phyloP scores from a whole-genome alignment of 1,140 invertebrate genomes.

The Adelges cooleyi region DNA sequence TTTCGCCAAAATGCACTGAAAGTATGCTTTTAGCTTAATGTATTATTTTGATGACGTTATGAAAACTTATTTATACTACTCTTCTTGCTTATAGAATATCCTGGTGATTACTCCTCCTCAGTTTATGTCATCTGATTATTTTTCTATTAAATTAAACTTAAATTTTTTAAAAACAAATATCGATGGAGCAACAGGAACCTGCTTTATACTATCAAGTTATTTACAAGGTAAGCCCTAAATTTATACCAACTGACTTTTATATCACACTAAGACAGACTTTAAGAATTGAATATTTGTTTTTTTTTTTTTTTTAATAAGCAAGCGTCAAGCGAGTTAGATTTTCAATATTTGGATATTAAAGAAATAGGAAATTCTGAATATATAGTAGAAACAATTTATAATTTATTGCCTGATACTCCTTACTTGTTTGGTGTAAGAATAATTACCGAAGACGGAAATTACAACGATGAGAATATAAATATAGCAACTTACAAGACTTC shows the following conservation, averaged over 20 bases:
- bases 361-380: background rate
- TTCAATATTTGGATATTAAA: background rate
- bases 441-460: background rate
- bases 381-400: background rate
- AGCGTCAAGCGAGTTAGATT: background rate
- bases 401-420: background rate
- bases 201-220: background rate
- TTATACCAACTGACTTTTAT: no score
- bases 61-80: no score
- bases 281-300: no score
- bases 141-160: background rate
- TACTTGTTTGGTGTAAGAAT: background rate
- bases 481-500: background rate
- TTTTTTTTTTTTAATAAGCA: background rate
- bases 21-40: slow-evolving; percentile 7
- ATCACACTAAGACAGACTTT: no score
- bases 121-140: background rate
- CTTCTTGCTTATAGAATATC: background rate
- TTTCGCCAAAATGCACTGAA: background rate
- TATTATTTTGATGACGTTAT: no score
- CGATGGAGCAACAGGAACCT: background rate
- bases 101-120: background rate
- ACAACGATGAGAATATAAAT: background rate
- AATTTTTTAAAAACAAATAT: background rate
- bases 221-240: background rate